phyloP scores from a whole-genome alignment of 2,113 vertebrate genomes.

The Daboia siamensis region DNA sequence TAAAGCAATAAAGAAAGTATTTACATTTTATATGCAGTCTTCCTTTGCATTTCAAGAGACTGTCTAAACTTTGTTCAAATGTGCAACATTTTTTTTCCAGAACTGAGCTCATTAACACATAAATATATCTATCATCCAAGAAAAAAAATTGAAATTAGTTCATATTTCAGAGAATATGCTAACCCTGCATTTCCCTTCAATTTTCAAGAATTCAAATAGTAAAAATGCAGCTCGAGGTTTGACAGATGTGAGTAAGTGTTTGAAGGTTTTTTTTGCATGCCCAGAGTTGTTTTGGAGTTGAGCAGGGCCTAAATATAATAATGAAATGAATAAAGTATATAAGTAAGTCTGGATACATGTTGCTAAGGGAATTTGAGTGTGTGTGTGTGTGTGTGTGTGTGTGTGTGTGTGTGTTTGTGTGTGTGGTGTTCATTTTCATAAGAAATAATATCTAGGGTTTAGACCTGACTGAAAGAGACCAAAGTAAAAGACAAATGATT shows the following conservation, averaged over 20 bases:
- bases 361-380: background rate
- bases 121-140: background rate
- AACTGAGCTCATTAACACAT: background rate
- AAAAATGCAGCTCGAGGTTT: background rate
- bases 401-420: background rate
- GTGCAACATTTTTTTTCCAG: slow-evolving; percentile 8
- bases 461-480: fast-evolving
- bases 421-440: background rate
- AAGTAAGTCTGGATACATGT: fast-evolving
- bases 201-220: background rate
- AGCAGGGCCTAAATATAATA: background rate
- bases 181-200: background rate
- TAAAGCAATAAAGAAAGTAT: background rate
- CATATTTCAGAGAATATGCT: background rate
- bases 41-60: background rate
- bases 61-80: slow-evolving; percentile 1
- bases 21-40: background rate
- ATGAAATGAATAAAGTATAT: background rate
- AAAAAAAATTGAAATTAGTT: background rate
- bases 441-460: background rate
- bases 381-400: background rate
- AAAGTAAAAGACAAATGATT: background rate
- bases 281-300: background rate
- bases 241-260: background rate
- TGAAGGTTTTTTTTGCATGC: background rate